Evolutionary conservation across 92 coral and sea anemone species (phyloP).

Genomic region (Siderastrea radians): DNA sequence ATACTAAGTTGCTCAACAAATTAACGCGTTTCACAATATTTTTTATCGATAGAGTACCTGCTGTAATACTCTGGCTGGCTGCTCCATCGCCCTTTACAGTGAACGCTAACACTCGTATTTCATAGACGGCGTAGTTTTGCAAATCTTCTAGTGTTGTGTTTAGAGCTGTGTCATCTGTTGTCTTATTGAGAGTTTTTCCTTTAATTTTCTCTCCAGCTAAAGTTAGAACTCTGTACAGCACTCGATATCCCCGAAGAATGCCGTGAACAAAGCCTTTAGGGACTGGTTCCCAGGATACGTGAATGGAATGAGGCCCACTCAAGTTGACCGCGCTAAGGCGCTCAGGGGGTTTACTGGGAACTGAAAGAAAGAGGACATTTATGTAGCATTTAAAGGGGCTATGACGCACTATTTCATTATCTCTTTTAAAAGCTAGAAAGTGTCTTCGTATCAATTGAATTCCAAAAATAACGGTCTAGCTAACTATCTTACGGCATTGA

Average conservation of each 20-base stretch:
- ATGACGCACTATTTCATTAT: neutral
- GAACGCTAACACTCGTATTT: constrained; percentile 66
- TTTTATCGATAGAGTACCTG: constrained; percentile 37
- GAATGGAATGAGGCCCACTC: constrained; percentile 52
- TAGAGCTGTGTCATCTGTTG: constrained; percentile 26
- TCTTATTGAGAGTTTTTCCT: constrained; percentile 25
- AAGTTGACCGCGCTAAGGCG: constrained; percentile 54
- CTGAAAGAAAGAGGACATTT: neutral
- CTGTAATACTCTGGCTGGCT: constrained; percentile 43
- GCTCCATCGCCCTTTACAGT: constrained; percentile 84
- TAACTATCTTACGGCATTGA: no score
- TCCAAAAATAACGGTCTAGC: no score
- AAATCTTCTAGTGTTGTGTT: constrained; percentile 40
- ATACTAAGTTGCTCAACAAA: neutral
- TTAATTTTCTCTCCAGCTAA: constrained; percentile 44
- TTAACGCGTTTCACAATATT: neutral
- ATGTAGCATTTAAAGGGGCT: neutral
- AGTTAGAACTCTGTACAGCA: constrained; percentile 48
- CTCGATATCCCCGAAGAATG: constrained; percentile 75
- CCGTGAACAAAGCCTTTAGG: constrained; percentile 78
- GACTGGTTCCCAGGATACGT: constrained; percentile 76
- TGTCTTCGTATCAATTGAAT: no score
- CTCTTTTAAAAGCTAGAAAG: no score
- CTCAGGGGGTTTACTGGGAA: constrained; percentile 75
- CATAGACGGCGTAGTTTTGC: constrained; percentile 72